Percentiles rank a stretch among this genome's conserved stretches.
Conservation (phyloP, 2,888 invertebrate species). For the Phaedon cochleariae region DNA sequence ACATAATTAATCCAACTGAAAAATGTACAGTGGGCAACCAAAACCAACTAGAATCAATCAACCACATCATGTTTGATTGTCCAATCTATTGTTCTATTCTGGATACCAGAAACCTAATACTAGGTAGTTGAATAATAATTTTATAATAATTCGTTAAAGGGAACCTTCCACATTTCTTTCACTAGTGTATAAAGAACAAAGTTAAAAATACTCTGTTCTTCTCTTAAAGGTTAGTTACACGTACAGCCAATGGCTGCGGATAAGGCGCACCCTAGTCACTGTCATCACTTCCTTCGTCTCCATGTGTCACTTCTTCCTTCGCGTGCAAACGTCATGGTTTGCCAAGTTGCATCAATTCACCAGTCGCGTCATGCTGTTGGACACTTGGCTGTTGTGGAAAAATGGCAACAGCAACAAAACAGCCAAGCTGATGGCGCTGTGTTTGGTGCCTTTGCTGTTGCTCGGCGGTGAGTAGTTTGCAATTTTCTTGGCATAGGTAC, state of each 20-base stretch:
- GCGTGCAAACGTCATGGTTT: slow-evolving; percentile 47
- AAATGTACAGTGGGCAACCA: too few relatives aligned
- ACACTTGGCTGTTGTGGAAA: slow-evolving; percentile 58
- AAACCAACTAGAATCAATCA: too few relatives aligned
- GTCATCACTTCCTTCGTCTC: slow-evolving; percentile 43
- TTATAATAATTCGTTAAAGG: too few relatives aligned
- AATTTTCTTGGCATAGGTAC: not conserved
- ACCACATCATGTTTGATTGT: too few relatives aligned
- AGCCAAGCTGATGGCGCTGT: slow-evolving; percentile 53
- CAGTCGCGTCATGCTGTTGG: slow-evolving; percentile 58
- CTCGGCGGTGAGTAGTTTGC: slow-evolving; percentile 65
- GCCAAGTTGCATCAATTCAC: slow-evolving; percentile 53
- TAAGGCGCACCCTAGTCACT: slow-evolving; percentile 26
- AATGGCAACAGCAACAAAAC: slow-evolving; percentile 42
- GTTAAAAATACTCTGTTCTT: too few relatives aligned
- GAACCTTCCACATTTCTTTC: too few relatives aligned
- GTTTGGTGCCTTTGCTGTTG: slow-evolving; percentile 66
- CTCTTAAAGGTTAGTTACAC: slow-evolving; percentile 25
- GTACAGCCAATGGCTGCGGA: slow-evolving; percentile 33
- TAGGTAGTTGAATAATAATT: too few relatives aligned
- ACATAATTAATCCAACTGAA: too few relatives aligned
- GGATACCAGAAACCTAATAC: too few relatives aligned
- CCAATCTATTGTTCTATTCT: too few relatives aligned
- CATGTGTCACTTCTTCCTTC: slow-evolving; percentile 45
- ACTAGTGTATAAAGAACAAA: too few relatives aligned